Conservation (phyloP, 2,113 vertebrate species). For the Helogale parvula region DNA sequence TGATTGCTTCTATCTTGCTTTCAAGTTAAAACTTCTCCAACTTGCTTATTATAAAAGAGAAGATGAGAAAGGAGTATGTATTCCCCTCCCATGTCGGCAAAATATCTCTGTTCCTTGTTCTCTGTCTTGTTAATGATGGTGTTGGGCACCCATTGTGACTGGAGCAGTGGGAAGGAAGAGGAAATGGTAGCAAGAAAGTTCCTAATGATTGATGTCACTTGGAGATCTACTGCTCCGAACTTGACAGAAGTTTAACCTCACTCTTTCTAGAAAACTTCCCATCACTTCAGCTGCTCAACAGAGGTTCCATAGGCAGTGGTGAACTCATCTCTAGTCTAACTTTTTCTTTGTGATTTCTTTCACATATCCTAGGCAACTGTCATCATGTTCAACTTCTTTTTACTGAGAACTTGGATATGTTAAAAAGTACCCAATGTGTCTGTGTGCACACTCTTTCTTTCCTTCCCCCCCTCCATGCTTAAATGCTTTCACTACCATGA, state of each 20-base stretch:
- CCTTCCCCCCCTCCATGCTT: neutral
- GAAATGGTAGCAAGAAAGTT: neutral
- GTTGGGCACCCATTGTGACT: neutral
- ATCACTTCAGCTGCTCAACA: neutral
- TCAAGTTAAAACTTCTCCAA: neutral
- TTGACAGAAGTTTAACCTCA: neutral
- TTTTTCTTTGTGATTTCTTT: neutral
- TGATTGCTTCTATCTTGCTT: neutral
- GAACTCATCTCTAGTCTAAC: neutral
- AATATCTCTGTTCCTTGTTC: neutral
- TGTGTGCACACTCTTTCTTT: neutral
- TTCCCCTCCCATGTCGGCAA: neutral
- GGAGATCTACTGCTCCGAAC: neutral
- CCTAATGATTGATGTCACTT: neutral
- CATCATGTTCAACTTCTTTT: neutral
- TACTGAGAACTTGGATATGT: neutral
- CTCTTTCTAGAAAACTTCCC: neutral
- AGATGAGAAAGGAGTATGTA: neutral
- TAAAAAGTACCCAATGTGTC: neutral
- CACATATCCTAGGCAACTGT: neutral
- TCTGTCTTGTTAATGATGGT: neutral
- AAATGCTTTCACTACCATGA: neutral
- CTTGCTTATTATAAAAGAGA: neutral
- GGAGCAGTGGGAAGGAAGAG: neutral
- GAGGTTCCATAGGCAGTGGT: neutral